Percentiles rank a stretch among this genome's conserved stretches.
phyloP scores from a whole-genome alignment of 2,113 vertebrate species.

The Corythornis cristatus region DNA sequence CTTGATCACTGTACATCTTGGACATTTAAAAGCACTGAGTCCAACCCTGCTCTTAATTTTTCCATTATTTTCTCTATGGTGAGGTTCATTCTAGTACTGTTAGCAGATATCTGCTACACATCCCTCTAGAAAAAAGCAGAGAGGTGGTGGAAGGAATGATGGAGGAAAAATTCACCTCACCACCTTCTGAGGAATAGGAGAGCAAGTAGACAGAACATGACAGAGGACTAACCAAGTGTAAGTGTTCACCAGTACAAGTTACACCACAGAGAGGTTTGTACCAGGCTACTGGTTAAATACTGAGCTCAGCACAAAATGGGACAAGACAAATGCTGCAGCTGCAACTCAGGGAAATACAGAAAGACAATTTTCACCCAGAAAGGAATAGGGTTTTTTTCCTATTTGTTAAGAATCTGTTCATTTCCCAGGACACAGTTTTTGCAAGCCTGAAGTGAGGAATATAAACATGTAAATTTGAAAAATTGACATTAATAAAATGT shows the following conservation, averaged over 20 bases:
- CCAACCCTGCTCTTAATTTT: background rate
- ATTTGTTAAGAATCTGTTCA: background rate
- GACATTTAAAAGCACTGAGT: background rate
- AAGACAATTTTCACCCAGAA: background rate
- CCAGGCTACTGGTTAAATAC: background rate
- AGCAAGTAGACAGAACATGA: background rate
- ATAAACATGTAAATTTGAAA: background rate
- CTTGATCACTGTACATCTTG: background rate
- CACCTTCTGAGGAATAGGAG: background rate
- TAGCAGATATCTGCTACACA: background rate
- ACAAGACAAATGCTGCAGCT: background rate
- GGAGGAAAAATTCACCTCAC: background rate
- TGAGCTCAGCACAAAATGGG: background rate
- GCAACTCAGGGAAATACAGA: background rate
- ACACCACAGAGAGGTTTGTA: background rate
- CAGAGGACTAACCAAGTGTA: background rate
- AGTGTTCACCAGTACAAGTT: background rate
- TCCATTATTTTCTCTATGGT: background rate
- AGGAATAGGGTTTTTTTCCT: background rate
- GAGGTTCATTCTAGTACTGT: background rate
- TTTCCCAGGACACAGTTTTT: background rate
- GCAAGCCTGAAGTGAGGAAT: background rate
- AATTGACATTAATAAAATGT: background rate
- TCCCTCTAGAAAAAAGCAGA: background rate
- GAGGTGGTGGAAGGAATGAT: background rate